Evolutionary conservation across 2,113 vertebrate genomes (phyloP), one percentile per base, ranked within the genome.

Genomic region (Pomatorhinus ruficollis): DNA sequence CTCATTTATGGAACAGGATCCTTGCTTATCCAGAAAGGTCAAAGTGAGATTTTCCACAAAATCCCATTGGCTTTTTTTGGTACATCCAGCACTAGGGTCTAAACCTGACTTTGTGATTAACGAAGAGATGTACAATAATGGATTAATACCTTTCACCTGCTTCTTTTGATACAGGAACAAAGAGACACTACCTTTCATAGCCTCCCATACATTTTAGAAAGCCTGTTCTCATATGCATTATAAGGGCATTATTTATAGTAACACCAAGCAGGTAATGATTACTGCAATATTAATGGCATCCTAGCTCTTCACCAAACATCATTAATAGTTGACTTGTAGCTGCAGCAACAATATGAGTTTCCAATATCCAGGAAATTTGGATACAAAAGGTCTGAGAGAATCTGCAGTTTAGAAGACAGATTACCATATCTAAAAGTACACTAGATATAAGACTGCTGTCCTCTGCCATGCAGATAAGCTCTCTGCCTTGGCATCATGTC

Each of bases 31-130:
- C 63, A 86, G 72, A 91, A 84, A 91, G 84, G 72, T 93, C 68
- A 89, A 72, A 93, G 77, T 57, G 50, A 83, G 69, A 69, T 80
- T 93, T 91, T 69, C 54, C 31, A 69, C 81, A 86, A 94, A 89
- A 91, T 78, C 57, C 52, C 39, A 59, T 30, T 28, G 28, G 19
- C 15, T 64, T 65, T 27, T 47, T 74, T 39, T 44, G 18, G 27
- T 65, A 49, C 13, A 33, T 37, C 11, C 37, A 76, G 77, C 30
- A 57, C 8, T 7, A 69, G 25, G 23, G 39, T 86, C 42, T 90
- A 83, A 83, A 57, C 27, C 16, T 83, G 69, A 56, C 24, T 44
- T 47, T 19, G 3, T 47, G 84, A 64, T 37, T 53, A 83, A 88
- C 25, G 12, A 75, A 79, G 37, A 79, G 35, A 87, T 0, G 0